Conservation (phyloP, 1,140 invertebrate species). For the Macrotrachela quadricornifera region DNA sequence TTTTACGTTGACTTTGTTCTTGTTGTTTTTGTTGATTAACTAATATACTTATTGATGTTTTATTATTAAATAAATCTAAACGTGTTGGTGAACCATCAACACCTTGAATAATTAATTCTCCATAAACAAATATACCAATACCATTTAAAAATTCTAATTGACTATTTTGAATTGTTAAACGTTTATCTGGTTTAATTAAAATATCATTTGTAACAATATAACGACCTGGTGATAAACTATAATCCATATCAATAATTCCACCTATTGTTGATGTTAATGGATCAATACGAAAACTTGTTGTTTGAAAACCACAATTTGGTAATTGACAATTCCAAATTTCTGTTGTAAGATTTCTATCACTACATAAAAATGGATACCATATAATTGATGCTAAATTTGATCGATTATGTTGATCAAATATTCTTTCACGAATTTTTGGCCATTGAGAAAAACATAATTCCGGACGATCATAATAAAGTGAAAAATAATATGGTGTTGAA, state of each 20-base stretch:
- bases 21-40: no score
- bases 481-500: no score
- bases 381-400: slow-evolving; percentile 6
- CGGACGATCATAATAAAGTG: no score
- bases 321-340: not conserved
- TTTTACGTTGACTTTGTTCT: not conserved
- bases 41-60: no score
- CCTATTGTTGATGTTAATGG: not conserved
- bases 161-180: not conserved
- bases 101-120: slow-evolving; percentile 4
- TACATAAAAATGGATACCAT: slow-evolving; percentile 5
- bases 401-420: slow-evolving; percentile 5
- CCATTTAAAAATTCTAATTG: slow-evolving; percentile 6
- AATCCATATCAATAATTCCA: not conserved
- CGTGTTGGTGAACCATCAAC: not conserved
- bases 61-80: no score
- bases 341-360: not conserved
- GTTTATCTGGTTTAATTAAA: slow-evolving; percentile 3
- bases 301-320: not conserved
- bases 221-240: not conserved
- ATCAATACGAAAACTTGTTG: not conserved
- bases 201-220: slow-evolving; percentile 6
- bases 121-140: slow-evolving; percentile 6
- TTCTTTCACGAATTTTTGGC: not conserved
- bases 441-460: not conserved